These are phyloP conservation scores for Pseudorhombus dupliciocellatus DNA, from an alignment of 2,113 vertebrate species.

Conservation along the genomic window DNA sequence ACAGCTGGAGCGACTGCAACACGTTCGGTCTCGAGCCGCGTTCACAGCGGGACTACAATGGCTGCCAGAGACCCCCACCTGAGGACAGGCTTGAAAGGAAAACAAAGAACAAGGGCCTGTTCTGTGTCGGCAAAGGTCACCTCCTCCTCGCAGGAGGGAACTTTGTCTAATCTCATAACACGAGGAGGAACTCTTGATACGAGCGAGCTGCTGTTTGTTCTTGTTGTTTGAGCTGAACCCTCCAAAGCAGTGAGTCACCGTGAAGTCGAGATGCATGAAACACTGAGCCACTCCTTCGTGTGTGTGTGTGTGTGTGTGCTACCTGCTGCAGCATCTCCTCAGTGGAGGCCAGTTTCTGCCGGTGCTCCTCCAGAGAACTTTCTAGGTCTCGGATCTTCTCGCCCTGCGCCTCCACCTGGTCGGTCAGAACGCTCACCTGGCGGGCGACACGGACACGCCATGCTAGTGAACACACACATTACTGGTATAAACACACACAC, in stretches of 20 bases:
- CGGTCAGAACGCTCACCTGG: slow-evolving; percentile 97
- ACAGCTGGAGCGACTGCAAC: too few species aligned
- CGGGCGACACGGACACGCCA: slow-evolving; percentile 42
- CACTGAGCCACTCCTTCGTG: neutral
- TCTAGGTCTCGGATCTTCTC: slow-evolving; percentile 98
- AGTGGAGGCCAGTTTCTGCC: slow-evolving; percentile 92
- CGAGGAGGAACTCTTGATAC: too few species aligned
- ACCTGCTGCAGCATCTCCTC: slow-evolving; percentile 99
- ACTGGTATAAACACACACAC: neutral
- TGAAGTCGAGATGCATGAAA: too few species aligned
- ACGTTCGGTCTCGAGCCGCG: too few species aligned
- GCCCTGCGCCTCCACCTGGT: slow-evolving; percentile 98
- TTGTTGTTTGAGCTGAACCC: too few species aligned
- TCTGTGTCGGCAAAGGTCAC: slow-evolving; percentile 10
- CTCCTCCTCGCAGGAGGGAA: neutral
- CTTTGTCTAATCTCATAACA: neutral
- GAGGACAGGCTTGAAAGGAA: too few species aligned
- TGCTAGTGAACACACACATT: too few species aligned
- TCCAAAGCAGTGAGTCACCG: too few species aligned
- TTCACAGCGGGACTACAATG: too few species aligned
- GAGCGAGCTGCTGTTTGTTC: too few species aligned
- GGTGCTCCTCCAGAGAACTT: slow-evolving; percentile 92
- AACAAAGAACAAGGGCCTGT: neutral
- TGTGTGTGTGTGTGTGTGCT: slow-evolving; percentile 36
- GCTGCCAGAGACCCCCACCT: too few species aligned